Conservation (phyloP, 1,140 invertebrate genomes). For the Drosophila tropicalis region DNA sequence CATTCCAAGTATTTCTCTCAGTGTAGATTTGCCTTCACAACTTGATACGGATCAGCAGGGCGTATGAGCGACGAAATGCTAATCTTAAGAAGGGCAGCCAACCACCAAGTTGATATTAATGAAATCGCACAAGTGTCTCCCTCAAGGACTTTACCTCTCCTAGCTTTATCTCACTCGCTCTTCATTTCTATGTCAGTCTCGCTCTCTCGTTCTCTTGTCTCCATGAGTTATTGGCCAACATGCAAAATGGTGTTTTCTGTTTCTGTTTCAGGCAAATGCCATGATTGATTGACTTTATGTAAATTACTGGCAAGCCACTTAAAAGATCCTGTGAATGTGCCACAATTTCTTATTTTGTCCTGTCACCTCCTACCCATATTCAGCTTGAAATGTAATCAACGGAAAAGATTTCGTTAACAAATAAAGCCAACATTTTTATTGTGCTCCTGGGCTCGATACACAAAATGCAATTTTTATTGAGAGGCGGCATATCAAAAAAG, state of each 20-base stretch:
- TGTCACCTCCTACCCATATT: neutral
- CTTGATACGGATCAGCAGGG: slow-evolving; percentile 41
- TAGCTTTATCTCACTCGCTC: neutral
- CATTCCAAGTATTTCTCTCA: neutral
- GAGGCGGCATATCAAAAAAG: slow-evolving; percentile 19
- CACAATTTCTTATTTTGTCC: neutral
- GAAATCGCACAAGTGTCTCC: slow-evolving; percentile 71
- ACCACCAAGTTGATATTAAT: slow-evolving; percentile 65
- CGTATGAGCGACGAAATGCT: slow-evolving; percentile 78
- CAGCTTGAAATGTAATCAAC: slow-evolving; percentile 42
- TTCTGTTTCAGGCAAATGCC: slow-evolving; percentile 50
- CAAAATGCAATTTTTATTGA: slow-evolving; percentile 59
- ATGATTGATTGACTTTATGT: slow-evolving; percentile 81
- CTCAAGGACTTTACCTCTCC: slow-evolving; percentile 18
- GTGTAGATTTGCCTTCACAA: neutral
- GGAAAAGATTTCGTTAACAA: slow-evolving; percentile 30
- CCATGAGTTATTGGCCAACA: slow-evolving; percentile 41
- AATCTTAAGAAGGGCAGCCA: slow-evolving; percentile 43
- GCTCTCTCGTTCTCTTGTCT: neutral
- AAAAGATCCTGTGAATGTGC: slow-evolving; percentile 25
- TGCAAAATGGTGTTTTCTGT: slow-evolving; percentile 63
- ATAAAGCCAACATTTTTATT: slow-evolving; percentile 54
- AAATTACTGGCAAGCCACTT: slow-evolving; percentile 74
- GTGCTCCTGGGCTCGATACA: slow-evolving; percentile 67
- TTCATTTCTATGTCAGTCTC: neutral